Base-by-base conservation (phyloP, 2,888 invertebrate genomes). In the Pteria penguin region DNA sequence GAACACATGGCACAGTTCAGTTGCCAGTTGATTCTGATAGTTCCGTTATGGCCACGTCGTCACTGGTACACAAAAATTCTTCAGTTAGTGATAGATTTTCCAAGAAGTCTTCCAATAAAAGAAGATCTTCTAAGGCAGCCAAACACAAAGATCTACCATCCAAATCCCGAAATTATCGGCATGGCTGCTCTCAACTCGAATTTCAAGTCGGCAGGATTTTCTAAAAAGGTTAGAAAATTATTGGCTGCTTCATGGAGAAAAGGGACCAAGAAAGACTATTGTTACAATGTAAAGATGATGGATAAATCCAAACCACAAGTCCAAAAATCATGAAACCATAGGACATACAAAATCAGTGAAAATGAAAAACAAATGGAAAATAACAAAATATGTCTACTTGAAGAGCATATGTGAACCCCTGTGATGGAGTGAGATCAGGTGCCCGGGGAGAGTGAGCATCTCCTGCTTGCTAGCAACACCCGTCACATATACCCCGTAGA, bases 21-120 rank as follows among this genome's bases (percentile, higher is more conserved):
- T 11, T 82, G 79, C 69, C 69, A 65, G 54, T 29, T 79, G 22
- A 80, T 80, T 18, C 55, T 80, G 52, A 76, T 82, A n/a, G 82
- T 78, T n/a, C 75, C 79, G n/a, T 33, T 45, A 32, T 80, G 77
- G 78, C 75, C 74, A 5, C 62, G 77, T 22, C 69, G 70, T 52
- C 76, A 63, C 63, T 76, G 74, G 76, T 76, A 74, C 22, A 58
- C 62, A 61, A 61, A 54, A 18, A 27, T 76, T 27, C 31, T 79
- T 27, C 31, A 73, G 33, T 36, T 72, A 60, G 45, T 67, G 66
- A 27, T 75, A 52, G 60, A 66, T 14, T 32, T 26, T 36, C 76
- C 72, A 68, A 60, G 55, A 36, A 69, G 31, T 55, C 55, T 76
- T 14, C 72, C 76, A n/a, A 11, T 36, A 1, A 11, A 11, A 24